Conservation (phyloP, 2,113 vertebrate genomes). For the Xenopus laevis region DNA sequence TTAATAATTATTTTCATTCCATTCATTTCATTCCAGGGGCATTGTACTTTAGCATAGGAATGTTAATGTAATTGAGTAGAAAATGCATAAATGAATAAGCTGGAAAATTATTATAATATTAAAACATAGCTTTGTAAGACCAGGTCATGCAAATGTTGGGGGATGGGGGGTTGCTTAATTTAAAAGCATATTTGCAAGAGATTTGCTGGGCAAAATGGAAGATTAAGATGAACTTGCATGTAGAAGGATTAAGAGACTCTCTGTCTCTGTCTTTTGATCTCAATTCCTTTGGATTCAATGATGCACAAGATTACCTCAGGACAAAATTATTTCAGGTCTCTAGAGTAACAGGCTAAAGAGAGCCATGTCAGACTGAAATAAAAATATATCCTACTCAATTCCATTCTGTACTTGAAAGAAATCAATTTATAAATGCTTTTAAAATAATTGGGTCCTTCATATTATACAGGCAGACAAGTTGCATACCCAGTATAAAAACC, state of each 20-base stretch:
- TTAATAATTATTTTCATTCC: too few species aligned
- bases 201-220: constrained; percentile 54
- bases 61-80: too few species aligned
- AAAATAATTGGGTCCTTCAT: constrained; percentile 20
- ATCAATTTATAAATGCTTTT: constrained; percentile 5
- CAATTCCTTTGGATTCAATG: constrained; percentile 48
- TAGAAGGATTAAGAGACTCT: constrained; percentile 57
- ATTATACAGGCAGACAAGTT: background rate
- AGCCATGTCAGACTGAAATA: constrained; percentile 46
- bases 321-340: constrained; percentile 48
- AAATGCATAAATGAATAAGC: too few species aligned
- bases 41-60: too few species aligned
- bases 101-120: too few species aligned
- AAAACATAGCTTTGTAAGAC: too few species aligned
- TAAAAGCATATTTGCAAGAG: constrained; percentile 58
- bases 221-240: constrained; percentile 57
- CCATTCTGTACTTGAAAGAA: constrained; percentile 1
- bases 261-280: constrained; percentile 59
- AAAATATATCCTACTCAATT: constrained; percentile 10
- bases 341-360: constrained; percentile 45
- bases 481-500: too few species aligned
- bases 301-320: constrained; percentile 50
- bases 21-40: too few species aligned
- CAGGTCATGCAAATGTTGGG: too few species aligned
- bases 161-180: constrained; percentile 41